phyloP scores from a whole-genome alignment of 2,888 invertebrate species.

The Drosophila monieri region DNA sequence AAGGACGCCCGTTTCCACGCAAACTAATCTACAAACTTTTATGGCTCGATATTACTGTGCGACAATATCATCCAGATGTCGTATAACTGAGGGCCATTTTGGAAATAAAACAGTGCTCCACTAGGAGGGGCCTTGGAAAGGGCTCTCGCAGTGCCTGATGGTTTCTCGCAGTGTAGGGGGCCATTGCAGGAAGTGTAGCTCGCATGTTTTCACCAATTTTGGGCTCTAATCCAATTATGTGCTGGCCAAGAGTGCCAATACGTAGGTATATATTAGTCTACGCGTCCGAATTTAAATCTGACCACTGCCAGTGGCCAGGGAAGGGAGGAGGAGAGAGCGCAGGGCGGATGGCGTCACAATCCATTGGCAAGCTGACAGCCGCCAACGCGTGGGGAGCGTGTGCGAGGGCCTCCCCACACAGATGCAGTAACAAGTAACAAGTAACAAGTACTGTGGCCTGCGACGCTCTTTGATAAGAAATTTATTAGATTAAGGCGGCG shows the following conservation, averaged over 20 bases:
- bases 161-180: too few relatives aligned
- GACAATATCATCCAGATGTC: not conserved
- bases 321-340: not conserved
- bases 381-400: slow-evolving; percentile 2
- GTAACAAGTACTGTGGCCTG: slow-evolving; percentile 20
- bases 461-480: slow-evolving; percentile 71
- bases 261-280: not conserved
- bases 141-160: not conserved
- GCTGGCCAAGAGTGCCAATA: not conserved
- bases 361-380: not conserved
- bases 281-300: not conserved
- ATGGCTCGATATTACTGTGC: not conserved
- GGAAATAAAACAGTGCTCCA: not conserved
- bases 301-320: not conserved
- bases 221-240: not conserved
- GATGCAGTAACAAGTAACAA: slow-evolving; percentile 14
- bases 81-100: not conserved
- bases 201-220: not conserved
- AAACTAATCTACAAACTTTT: not conserved
- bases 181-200: not conserved
- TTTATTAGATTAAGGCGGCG: slow-evolving; percentile 78
- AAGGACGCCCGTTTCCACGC: not conserved
- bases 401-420: slow-evolving; percentile 2
- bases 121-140: not conserved
- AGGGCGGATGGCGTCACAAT: not conserved